Conservation (phyloP, 2,797 vertebrate genomes). For the Gobionotothen gibberifrons region DNA sequence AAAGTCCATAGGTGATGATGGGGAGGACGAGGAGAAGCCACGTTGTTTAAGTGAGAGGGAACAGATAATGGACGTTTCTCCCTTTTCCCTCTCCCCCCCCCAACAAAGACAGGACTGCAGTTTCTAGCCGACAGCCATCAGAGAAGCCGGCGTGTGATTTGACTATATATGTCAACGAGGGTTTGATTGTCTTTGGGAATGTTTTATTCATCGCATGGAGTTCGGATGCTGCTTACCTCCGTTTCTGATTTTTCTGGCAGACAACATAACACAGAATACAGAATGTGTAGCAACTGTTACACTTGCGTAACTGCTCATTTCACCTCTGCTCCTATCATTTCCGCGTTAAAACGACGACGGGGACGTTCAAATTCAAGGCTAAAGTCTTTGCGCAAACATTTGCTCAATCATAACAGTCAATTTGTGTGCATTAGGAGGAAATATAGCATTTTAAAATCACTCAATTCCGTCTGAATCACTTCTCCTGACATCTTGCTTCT, state of each 20-base stretch:
- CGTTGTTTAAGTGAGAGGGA: slow-evolving; percentile 71
- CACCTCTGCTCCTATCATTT: slow-evolving; percentile 12
- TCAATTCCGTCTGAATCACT: slow-evolving; percentile 18
- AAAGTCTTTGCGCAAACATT: slow-evolving; percentile 9
- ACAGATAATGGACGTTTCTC: slow-evolving; percentile 74
- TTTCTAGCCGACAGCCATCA: slow-evolving; percentile 63
- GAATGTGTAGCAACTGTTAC: slow-evolving; percentile 26
- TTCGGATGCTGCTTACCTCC: slow-evolving; percentile 46
- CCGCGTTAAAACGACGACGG: slow-evolving; percentile 3
- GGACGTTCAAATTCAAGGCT: background rate
- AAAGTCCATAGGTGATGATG: slow-evolving; percentile 78
- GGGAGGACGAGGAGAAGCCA: slow-evolving; percentile 43
- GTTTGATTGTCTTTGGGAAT: slow-evolving; percentile 70
- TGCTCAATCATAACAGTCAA: slow-evolving; percentile 14
- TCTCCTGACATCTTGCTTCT: background rate
- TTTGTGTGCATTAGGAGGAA: slow-evolving; percentile 25
- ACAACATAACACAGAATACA: slow-evolving; percentile 26
- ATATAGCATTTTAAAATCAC: slow-evolving; percentile 9
- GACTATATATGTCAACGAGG: slow-evolving; percentile 63
- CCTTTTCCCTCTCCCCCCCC: slow-evolving; percentile 29
- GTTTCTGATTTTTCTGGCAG: slow-evolving; percentile 50
- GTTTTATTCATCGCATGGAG: slow-evolving; percentile 69
- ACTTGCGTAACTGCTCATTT: slow-evolving; percentile 20
- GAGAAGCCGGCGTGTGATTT: slow-evolving; percentile 58
- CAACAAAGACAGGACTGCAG: slow-evolving; percentile 39